These are phyloP conservation scores for Aporophyla lueneburgensis DNA, from an alignment of 2,888 invertebrate genomes.

Conservation along the genomic window DNA sequence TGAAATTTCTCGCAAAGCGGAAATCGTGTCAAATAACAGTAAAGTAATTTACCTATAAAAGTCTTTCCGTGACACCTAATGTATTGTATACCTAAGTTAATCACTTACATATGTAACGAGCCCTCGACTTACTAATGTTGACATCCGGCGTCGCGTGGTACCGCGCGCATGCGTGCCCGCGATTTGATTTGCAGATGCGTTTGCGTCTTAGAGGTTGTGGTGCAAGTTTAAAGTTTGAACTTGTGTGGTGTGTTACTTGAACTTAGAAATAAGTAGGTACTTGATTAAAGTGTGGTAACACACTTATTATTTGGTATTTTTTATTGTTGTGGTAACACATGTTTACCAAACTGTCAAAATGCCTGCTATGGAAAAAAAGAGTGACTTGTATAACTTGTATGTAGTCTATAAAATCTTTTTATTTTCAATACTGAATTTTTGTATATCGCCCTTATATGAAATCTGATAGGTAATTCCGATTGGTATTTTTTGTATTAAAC, in stretches of 20 bases:
- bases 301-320: background rate
- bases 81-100: conserved; percentile 45
- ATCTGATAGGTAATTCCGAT: too few relatives aligned
- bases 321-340: background rate
- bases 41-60: conserved; percentile 49
- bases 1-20: conserved; percentile 6
- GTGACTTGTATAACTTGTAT: too few relatives aligned
- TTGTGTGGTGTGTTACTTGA: background rate
- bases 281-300: background rate
- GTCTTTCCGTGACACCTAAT: conserved; percentile 27
- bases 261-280: background rate
- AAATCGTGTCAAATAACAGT: conserved; percentile 38
- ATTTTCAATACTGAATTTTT: too few relatives aligned
- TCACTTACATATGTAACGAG: conserved; percentile 62
- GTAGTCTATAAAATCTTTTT: too few relatives aligned
- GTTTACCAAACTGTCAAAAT: too few relatives aligned
- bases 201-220: conserved; percentile 67
- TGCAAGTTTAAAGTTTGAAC: conserved; percentile 59
- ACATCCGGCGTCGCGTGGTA: conserved; percentile 76
- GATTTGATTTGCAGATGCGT: conserved; percentile 89
- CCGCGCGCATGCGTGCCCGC: conserved; percentile 77
- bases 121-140: conserved; percentile 68
- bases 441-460: too few relatives aligned
- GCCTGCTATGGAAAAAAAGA: too few relatives aligned
- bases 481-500: too few relatives aligned